Base-by-base conservation (phyloP, 2,888 invertebrate genomes). In the Cantharis rufa region DNA sequence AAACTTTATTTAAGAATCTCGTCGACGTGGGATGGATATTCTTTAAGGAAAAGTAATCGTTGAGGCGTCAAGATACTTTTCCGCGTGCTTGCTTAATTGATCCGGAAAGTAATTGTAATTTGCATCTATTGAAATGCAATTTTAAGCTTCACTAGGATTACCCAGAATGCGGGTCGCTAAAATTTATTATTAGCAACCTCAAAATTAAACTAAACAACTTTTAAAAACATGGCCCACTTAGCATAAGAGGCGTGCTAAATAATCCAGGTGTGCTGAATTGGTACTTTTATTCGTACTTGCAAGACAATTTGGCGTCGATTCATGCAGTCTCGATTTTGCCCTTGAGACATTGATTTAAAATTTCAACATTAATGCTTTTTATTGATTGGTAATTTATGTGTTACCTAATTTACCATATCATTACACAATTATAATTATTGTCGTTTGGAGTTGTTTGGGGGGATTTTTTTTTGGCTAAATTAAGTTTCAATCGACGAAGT, bases 151-250 rank as follows among this genome's bases (percentile, higher is more conserved):
- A 48, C 48, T n/a, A 48, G 48, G 48, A 48, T 48, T 48, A n/a
- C 0, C 48, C 48, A 48, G 7, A n/a, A 74, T 74, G 70, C 74
- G 61, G 64, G 64, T 48, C 64, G 64, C 48, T 10, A 61, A 18
- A 70, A 75, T 75, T 28, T 32, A 32, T 75, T 75, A 71, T 68
- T 71, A 71, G 64, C 70, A 75, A 68, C 70, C 75, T 74, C 74
- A 69, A 74, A 74, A 74, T 48, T 70, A 74, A 74, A 74, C 69
- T 69, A 74, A 74, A 74, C 74, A 64, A 74, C 69, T 74, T 74
- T 74, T 75, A 71, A 75, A 75, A 70, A 74, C 70, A 70, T 70
- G 71, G 71, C 71, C 75, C 75, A 75, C 71, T 75, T 75, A 32
- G 64, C 70, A 64, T 70, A 63, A 64, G 62, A 28, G 32, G 69